These are phyloP conservation scores for Meliscaeva auricollis DNA, from an alignment of 2,888 invertebrate species.

Conservation along the genomic window DNA sequence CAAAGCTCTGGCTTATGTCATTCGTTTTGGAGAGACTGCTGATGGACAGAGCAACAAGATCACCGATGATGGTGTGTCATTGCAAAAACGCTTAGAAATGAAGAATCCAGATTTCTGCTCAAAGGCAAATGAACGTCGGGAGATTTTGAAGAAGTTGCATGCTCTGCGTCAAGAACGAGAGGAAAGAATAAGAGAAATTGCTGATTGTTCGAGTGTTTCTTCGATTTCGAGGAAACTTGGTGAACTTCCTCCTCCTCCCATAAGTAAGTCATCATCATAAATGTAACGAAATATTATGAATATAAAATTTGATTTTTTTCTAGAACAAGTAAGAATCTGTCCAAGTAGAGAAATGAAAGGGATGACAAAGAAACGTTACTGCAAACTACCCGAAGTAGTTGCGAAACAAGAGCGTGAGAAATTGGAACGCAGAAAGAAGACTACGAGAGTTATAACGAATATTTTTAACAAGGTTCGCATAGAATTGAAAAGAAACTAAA, in stretches of 20 bases:
- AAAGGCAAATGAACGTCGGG: conserved; percentile 83
- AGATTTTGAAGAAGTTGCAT: conserved; percentile 81
- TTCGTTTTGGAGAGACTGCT: conserved; percentile 78
- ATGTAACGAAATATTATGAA: too few species aligned
- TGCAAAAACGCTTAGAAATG: conserved; percentile 89
- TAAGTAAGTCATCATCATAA: conserved; percentile 80
- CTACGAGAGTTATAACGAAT: conserved; percentile 90
- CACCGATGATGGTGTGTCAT: conserved; percentile 83
- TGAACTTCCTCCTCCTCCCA: conserved; percentile 82
- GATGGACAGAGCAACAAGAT: conserved; percentile 54
- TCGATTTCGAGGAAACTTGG: conserved; percentile 80
- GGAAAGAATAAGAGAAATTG: conserved; percentile 80
- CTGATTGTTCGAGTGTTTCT: conserved; percentile 79
- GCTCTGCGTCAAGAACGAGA: conserved; percentile 80
- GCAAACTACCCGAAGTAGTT: conserved; percentile 89
- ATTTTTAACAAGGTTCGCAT: conserved; percentile 89
- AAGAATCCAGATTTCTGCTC: conserved; percentile 90
- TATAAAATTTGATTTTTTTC: too few species aligned
- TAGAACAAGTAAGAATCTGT: conserved; percentile 85
- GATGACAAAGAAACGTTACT: conserved; percentile 87
- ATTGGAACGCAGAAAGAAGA: conserved; percentile 87
- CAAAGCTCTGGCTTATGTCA: conserved; percentile 81
- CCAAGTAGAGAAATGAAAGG: conserved; percentile 86
- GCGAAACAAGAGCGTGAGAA: conserved; percentile 86
- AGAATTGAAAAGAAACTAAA: not conserved